Base-by-base conservation (phyloP, 2,797 vertebrate genomes). In the Rhinichthys osculus region DNA sequence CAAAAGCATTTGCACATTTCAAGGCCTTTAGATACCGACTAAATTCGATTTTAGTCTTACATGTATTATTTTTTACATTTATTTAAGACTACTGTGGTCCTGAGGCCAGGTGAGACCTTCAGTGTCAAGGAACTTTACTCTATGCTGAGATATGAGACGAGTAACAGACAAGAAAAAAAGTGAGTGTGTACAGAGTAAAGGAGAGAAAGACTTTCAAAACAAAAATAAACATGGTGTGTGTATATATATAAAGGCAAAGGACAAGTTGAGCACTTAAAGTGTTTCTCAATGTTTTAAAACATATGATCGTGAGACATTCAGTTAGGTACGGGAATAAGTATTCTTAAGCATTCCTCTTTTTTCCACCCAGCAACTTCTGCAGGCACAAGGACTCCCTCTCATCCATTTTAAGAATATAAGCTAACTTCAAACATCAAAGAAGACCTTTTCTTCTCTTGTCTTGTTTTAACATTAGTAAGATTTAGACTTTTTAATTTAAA, bases 251-350 rank as follows among this genome's bases (percentile, higher is more conserved):
- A 50, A 44, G 14, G 21, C 21, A n/a, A 76, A 64, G 13, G 7
- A 52, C 23, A 83, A 35, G 82, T 70, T 87, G 78, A 66, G n/a
- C 16, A 74, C 30, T n/a, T 76, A 27, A 86, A 47, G 47, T 21
- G 50, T 54, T 54, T 77, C 21, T 76, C 30, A 23, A 14, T 6
- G 30, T 38, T 76, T 35, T 14, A 35, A 54, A 54, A 54, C 30
- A 76, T 8, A 50, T 76, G 17, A 35, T 4, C 3, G 1, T 76
- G 47, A 23, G 19, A 33, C 9, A 35, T 54, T 50, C 30, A 52
- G 44, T 33, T 19, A 5, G 14, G 14, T 50, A 47, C 0, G 8
- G 14, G 33, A 35, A 11, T 35, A 35, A 35, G 27, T 6, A 35
- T 54, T 35, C 19, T 76, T 23, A 54, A 35, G 9, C 17, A 54